Conservation (phyloP, 2,797 vertebrate genomes). For the Molossus alvarezi region DNA sequence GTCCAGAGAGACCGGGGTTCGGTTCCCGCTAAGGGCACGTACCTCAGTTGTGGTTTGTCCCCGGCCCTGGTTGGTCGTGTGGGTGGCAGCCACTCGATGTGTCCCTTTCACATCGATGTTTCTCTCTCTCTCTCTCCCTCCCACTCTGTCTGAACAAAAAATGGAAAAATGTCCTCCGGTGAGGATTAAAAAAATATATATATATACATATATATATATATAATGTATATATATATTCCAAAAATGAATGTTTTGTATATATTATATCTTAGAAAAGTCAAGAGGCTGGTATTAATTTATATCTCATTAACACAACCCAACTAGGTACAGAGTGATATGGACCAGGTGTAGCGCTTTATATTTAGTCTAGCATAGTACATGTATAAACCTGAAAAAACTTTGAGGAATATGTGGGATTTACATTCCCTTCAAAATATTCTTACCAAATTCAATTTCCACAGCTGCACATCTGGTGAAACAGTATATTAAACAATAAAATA, state of each 20-base stretch:
- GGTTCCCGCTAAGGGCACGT: no score
- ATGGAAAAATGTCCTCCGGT: no score
- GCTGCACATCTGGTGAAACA: not conserved
- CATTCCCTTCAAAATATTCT: not conserved
- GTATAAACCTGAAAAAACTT: not conserved
- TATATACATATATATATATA: no score
- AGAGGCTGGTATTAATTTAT: not conserved
- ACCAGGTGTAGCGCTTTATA: not conserved
- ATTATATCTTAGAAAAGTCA: not conserved
- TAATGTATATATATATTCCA: no score
- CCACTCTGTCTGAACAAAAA: no score
- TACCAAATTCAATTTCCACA: not conserved
- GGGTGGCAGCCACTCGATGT: no score
- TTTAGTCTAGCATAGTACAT: not conserved
- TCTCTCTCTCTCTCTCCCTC: no score
- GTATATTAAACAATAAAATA: not conserved
- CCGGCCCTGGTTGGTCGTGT: no score
- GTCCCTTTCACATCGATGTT: no score
- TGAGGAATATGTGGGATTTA: not conserved
- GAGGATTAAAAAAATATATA: no score
- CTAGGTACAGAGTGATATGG: rapidly evolving
- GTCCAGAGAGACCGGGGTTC: no score
- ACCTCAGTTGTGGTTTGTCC: no score
- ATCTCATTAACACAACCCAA: not conserved
- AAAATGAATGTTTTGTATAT: not conserved